Base-by-base conservation (phyloP, 2,888 invertebrate species). In the Aphrophora alni region DNA sequence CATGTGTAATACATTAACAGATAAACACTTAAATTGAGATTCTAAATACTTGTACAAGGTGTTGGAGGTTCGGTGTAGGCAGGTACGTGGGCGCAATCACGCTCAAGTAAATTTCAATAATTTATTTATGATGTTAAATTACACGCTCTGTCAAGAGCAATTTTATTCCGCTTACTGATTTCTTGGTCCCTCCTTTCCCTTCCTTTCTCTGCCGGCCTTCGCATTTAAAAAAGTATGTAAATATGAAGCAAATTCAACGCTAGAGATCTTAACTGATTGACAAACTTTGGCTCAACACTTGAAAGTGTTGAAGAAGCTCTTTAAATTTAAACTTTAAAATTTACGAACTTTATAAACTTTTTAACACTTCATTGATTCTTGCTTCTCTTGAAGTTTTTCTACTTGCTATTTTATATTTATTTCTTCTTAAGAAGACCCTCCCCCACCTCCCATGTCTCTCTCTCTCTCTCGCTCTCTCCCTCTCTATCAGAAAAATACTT, bases 61-160 rank as follows among this genome's bases (percentile, higher is more conserved):
- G 59, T 59, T 21, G n/a, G 59, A 59, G 21, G 59, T 5, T 3
- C 44, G 12, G 12, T 21, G 59, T 59, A 21, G 59, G 59, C n/a
- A 21, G 59, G n/a, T 21, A n/a, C 5, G 59, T 59, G 59, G 59
- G 59, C 59, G 59, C 1, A 21, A 59, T 59, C 59, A 59, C 14
- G 21, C 59, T n/a, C 59, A 59, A 59, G 10, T n/a, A 59, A 21
- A 59, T 59, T 59, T 59, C 59, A 14, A 59, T 59, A 59, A 59
- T 59, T 59, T 59, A 59, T 59, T 59, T 59, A 59, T 59, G 59
- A 59, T 21, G 21, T 59, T 44, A 59, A 59, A 59, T 59, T 59
- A 59, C 59, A 59, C 59, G 59, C 21, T 59, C n/a, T 59, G 59
- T 59, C 59, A 21, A 3, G 21, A 59, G 21, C 59, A 21, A 59